phyloP scores from a whole-genome alignment of 2,888 invertebrate genomes.

The Salpingus planirostris region DNA sequence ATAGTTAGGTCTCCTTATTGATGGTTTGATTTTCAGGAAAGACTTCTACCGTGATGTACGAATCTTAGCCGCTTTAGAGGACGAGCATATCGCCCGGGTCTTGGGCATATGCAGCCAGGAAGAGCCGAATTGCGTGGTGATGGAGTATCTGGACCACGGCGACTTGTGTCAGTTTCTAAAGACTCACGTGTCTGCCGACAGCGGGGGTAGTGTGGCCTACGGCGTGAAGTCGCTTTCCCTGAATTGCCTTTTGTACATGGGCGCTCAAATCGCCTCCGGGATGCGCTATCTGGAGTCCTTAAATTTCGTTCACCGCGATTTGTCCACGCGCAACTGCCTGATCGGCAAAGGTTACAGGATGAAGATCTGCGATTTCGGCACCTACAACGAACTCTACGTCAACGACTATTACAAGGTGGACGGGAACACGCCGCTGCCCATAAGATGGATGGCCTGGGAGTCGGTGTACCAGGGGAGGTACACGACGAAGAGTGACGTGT shows the following conservation, averaged over 20 bases:
- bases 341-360: conserved; percentile 75
- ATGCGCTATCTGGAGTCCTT: conserved; percentile 84
- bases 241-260: conserved; percentile 70
- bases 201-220: conserved; percentile 46
- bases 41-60: conserved; percentile 83
- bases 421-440: conserved; percentile 67
- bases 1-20: too few relatives aligned
- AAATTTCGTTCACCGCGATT: conserved; percentile 84
- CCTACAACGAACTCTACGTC: conserved; percentile 70
- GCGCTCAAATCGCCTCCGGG: conserved; percentile 78
- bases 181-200: conserved; percentile 56
- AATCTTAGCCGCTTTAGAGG: conserved; percentile 73
- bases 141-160: conserved; percentile 76
- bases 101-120: conserved; percentile 66
- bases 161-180: conserved; percentile 76
- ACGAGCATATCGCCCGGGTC: conserved; percentile 66
- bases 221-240: conserved; percentile 58
- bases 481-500: conserved; percentile 83
- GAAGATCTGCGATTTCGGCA: conserved; percentile 79
- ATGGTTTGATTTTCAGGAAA: conserved; percentile 58
- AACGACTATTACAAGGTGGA: conserved; percentile 77
- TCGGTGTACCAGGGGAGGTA: conserved; percentile 71
- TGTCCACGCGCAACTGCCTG: conserved; percentile 81
- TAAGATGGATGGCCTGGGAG: conserved; percentile 90
- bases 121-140: conserved; percentile 70